Evolutionary conservation across 1,140 invertebrate species (phyloP).

Genomic region (Pissodes strobi): DNA sequence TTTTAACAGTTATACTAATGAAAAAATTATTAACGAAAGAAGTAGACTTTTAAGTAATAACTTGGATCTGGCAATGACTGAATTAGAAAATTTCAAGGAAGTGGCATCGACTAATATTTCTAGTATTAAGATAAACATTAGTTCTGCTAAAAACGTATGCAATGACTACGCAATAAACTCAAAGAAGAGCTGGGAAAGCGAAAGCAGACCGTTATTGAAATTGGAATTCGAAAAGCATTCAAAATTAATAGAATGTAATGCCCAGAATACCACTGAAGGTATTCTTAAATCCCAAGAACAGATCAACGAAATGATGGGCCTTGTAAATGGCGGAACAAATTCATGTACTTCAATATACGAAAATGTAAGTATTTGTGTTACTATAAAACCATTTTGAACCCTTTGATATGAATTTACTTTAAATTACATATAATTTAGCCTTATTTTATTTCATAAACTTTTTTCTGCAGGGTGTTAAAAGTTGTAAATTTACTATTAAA

Average conservation of each 20-base stretch:
- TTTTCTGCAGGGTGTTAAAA: too few species aligned
- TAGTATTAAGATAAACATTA: neutral
- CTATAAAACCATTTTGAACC: too few species aligned
- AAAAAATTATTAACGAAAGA: conserved; percentile 25
- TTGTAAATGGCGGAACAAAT: neutral
- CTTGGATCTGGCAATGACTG: neutral
- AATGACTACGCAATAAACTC: neutral
- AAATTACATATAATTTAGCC: too few species aligned
- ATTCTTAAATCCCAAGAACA: neutral
- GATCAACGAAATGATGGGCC: neutral
- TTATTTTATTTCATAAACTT: too few species aligned
- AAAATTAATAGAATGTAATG: neutral
- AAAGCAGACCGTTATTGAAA: neutral
- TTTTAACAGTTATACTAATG: conserved; percentile 27
- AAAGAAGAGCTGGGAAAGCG: neutral
- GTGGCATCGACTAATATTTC: neutral
- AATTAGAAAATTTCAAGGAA: neutral
- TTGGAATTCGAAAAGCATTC: neutral
- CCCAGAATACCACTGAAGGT: neutral
- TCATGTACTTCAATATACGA: neutral
- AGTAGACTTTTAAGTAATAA: neutral
- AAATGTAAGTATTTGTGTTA: conserved; percentile 3
- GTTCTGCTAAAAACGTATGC: neutral
- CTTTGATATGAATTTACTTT: too few species aligned
- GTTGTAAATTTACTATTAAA: too few species aligned